Conservation (phyloP, 2,888 invertebrate genomes). For the Drosophila tripunctata region DNA sequence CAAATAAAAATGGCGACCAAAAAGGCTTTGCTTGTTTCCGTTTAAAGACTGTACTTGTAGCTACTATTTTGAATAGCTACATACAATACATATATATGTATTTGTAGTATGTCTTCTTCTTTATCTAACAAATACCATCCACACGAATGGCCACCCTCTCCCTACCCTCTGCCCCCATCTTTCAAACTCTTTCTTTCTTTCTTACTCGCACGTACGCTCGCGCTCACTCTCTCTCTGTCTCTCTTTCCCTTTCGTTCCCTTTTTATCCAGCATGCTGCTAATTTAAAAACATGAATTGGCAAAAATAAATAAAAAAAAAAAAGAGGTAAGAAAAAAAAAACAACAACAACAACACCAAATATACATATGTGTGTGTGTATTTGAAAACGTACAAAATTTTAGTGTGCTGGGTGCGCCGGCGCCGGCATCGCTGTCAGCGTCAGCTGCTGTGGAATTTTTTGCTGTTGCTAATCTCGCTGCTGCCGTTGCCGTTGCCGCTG, state of each 20-base stretch:
- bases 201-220: conserved; percentile 1
- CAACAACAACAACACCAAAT: too few species aligned
- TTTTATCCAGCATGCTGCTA: conserved; percentile 57
- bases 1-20: conserved; percentile 30
- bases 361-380: too few species aligned
- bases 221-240: background rate
- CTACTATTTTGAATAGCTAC: background rate
- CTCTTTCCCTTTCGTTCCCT: conserved; percentile 23
- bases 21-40: conserved; percentile 22
- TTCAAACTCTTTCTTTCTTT: background rate
- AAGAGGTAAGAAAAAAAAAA: conserved; percentile 23
- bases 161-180: conserved; percentile 1
- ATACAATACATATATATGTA: background rate
- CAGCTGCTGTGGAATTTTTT: conserved; percentile 60
- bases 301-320: conserved; percentile 44
- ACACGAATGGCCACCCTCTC: conserved; percentile 36
- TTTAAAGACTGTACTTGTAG: conserved; percentile 49
- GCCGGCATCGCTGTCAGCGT: conserved; percentile 52
- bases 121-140: conserved; percentile 21
- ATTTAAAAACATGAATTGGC: conserved; percentile 73
- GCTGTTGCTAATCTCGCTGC: conserved; percentile 63
- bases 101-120: conserved; percentile 1
- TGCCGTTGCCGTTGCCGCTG: conserved; percentile 21
- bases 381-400: conserved; percentile 51
- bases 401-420: conserved; percentile 60